Evolutionary conservation across 2,888 invertebrate species (phyloP), one percentile per base, ranked within the genome.

Genomic region (Congeria kusceri): DNA sequence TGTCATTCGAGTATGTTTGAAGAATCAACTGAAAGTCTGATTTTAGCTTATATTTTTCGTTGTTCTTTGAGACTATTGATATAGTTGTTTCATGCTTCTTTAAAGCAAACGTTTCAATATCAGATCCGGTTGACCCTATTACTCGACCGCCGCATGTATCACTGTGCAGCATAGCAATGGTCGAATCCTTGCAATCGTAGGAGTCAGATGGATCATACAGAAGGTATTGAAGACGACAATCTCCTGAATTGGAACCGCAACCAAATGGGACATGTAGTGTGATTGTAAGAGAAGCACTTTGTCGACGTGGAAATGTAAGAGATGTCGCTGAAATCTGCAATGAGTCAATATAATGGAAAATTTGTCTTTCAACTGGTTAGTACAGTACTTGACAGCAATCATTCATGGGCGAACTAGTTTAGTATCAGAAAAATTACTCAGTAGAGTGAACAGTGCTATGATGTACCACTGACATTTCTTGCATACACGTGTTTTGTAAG

Each of bases 11-110:
- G 23, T 2, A 7, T 23, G 64, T 29, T 25, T 59, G 58, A 11
- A 69, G 7, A 15, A 15, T 49, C 18, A 69, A 47, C n/a, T n/a
- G 1, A 47, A 76, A 75, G 9, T 18, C 15, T 18, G 59, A 32
- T 18, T 65, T 39, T 9, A 76, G 65, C 15, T 59, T 28, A 28
- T 76, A 66, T 29, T 58, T 57, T 13, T 58, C 28, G 23, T 76
- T 76, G 44, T 76, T 64, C 15, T 59, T 76, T 0, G 76, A 47
- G n/a, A 70, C 61, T 20, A 76, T 65, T 7, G 70, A 53, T 7
- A 66, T 76, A 28, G 29, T 65, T 11, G 44, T 57, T 3, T 57
- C 29, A n/a, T 46, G 62, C 20, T 20, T 58, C 20, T n/a, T 32
- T 7, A 39, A 25, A 7, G 69, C 23, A 39, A 59, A 9, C 18